A percentile compares a stretch with the other conserved stretches of the same genome.
phyloP scores from a whole-genome alignment of 2,113 vertebrate genomes.

The Thamnophis sirtalis region DNA sequence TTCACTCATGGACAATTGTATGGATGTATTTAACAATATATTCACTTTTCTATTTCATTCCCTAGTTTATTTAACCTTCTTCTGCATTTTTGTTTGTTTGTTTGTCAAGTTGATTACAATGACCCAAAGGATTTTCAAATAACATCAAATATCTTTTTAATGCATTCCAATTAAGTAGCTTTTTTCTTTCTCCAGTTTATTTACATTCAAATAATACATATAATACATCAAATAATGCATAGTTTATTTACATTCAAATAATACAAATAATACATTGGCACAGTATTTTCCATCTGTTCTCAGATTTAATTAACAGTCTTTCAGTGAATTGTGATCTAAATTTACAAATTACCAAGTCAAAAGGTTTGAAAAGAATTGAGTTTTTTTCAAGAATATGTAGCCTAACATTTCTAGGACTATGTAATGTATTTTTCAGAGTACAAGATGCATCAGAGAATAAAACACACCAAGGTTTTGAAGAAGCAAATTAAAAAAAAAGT shows the following conservation, averaged over 20 bases:
- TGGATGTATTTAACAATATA: background rate
- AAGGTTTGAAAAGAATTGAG: background rate
- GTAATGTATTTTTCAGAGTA: background rate
- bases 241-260: constrained; percentile 2
- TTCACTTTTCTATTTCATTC: background rate
- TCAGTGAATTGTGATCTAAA: background rate
- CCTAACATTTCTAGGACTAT: constrained; percentile 1
- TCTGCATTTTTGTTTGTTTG: background rate
- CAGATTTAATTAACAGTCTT: constrained; percentile 12
- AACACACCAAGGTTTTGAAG: too few relatives aligned
- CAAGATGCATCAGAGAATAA: too few relatives aligned
- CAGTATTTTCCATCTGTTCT: background rate
- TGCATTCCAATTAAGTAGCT: background rate
- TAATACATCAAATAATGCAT: too few relatives aligned
- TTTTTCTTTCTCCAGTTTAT: background rate
- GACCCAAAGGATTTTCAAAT: background rate
- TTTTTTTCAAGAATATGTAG: background rate
- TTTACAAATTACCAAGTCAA: constrained; percentile 23
- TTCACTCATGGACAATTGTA: background rate
- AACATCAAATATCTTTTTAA: constrained; percentile 2
- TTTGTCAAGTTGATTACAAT: background rate
- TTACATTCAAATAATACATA: constrained; percentile 1
- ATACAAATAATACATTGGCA: background rate
- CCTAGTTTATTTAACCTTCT: background rate
- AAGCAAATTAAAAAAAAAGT: too few relatives aligned